A percentile compares a stretch with the other conserved stretches of the same genome.
Conservation (phyloP, 2,797 vertebrate species). For the Hyperoplus immaculatus region DNA sequence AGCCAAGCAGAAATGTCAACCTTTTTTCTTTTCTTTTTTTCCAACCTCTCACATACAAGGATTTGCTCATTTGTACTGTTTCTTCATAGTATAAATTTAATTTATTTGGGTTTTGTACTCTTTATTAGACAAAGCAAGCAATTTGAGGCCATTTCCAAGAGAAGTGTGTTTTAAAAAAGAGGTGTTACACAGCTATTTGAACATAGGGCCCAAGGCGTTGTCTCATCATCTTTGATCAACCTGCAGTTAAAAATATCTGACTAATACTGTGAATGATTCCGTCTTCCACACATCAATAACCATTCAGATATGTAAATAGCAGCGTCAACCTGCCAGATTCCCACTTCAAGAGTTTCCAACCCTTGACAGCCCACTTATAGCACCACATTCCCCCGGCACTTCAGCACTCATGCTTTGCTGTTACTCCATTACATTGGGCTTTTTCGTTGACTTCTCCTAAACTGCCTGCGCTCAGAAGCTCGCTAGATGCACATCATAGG, state of each 20-base stretch:
- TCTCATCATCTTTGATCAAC: conserved; percentile 23
- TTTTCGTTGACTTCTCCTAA: conserved; percentile 60
- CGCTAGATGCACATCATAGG: conserved; percentile 67
- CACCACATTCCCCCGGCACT: conserved; percentile 55
- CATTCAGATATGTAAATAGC: conserved; percentile 64
- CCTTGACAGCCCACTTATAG: conserved; percentile 66
- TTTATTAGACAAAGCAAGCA: neutral
- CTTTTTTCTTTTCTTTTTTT: neutral
- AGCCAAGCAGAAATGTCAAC: no score
- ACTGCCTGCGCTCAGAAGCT: conserved; percentile 56
- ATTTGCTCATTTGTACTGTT: neutral
- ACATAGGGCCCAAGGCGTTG: conserved; percentile 2
- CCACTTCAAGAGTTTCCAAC: conserved; percentile 49
- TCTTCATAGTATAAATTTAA: neutral
- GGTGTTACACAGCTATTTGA: neutral
- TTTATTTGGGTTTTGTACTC: neutral
- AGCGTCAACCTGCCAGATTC: conserved; percentile 49
- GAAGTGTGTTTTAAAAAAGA: neutral
- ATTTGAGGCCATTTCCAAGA: neutral
- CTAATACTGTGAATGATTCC: conserved; percentile 38
- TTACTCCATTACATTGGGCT: conserved; percentile 56
- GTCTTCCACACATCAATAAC: conserved; percentile 44
- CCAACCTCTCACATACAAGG: neutral
- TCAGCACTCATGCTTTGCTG: conserved; percentile 56
- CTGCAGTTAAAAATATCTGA: conserved; percentile 25